Evolutionary conservation across 2,888 invertebrate species (phyloP).

Genomic region (Hedya salicella): DNA sequence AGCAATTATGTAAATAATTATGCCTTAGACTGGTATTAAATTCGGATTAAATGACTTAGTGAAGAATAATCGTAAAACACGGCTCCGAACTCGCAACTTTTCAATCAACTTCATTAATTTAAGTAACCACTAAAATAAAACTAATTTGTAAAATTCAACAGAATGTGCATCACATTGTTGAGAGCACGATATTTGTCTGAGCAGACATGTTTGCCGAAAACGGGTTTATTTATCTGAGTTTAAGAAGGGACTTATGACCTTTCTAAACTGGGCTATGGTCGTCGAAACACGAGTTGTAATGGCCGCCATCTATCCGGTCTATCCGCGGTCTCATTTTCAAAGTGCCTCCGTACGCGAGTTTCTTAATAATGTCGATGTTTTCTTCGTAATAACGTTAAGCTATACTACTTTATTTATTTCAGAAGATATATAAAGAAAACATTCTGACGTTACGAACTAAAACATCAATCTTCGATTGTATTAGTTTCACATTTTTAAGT

Average conservation of each 20-base stretch:
- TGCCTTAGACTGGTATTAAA: too few relatives aligned
- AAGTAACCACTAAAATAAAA: constrained; percentile 3
- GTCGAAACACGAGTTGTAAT: constrained; percentile 30
- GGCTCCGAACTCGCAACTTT: not conserved
- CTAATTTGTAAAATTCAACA: not conserved
- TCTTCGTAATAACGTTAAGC: constrained; percentile 1
- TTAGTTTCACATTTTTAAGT: too few relatives aligned
- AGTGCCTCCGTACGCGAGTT: constrained; percentile 20
- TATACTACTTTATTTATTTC: not conserved
- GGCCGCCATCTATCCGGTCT: constrained; percentile 26
- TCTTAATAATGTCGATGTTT: constrained; percentile 15
- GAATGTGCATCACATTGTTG: constrained; percentile 3
- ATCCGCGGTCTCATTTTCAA: constrained; percentile 28
- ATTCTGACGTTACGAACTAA: too few relatives aligned
- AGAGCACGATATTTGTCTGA: constrained; percentile 1
- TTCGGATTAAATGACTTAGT: too few relatives aligned
- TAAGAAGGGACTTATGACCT: not conserved
- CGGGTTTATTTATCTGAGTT: not conserved
- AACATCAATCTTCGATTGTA: too few relatives aligned
- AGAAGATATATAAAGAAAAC: too few relatives aligned
- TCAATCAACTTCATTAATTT: not conserved
- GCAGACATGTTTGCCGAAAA: not conserved
- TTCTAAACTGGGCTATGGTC: not conserved
- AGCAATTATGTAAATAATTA: too few relatives aligned
- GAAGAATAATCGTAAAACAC: too few relatives aligned